Evolutionary conservation across 2,797 vertebrate species (phyloP).

Genomic region (Cuniculus paca): DNA sequence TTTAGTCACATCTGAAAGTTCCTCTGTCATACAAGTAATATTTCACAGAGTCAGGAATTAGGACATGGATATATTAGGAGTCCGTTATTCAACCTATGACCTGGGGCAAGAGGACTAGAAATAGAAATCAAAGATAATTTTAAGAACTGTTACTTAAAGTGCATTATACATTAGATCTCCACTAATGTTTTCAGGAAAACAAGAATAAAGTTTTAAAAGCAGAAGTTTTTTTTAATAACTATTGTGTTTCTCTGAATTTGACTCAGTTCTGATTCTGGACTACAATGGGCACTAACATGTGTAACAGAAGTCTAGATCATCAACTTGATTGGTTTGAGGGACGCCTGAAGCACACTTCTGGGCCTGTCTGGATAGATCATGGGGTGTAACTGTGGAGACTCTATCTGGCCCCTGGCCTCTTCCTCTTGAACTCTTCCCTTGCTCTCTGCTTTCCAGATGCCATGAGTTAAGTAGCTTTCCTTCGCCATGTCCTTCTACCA

Average conservation of each 20-base stretch:
- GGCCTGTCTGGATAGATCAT: neutral
- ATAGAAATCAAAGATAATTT: neutral
- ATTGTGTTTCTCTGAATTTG: slow-evolving; percentile 14
- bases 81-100: neutral
- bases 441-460: neutral
- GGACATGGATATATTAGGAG: neutral
- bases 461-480: neutral
- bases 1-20: neutral
- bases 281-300: neutral
- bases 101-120: neutral
- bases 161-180: neutral
- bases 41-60: neutral
- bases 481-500: neutral
- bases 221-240: neutral
- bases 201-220: neutral
- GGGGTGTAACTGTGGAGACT: neutral
- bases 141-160: neutral
- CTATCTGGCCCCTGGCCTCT: neutral
- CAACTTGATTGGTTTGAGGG: neutral
- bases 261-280: neutral
- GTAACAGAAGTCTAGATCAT: neutral
- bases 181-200: neutral
- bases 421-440: neutral
- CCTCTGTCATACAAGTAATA: neutral
- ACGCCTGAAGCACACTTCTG: neutral